Evolutionary conservation across 1,140 invertebrate genomes (phyloP).

Genomic region (Triops cancriformis): DNA sequence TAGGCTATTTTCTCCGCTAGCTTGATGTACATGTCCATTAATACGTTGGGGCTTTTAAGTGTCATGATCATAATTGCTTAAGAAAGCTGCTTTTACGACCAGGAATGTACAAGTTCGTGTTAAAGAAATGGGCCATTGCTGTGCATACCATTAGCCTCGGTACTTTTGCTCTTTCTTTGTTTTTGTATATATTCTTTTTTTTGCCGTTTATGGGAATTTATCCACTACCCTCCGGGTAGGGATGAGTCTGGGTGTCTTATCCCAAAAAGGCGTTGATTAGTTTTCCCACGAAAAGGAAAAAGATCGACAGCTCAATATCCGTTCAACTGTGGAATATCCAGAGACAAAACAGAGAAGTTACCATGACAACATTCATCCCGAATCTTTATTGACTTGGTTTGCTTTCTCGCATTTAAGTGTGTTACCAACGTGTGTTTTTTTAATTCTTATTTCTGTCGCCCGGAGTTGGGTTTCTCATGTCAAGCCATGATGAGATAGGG

Average conservation of each 20-base stretch:
- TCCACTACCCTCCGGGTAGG: background rate
- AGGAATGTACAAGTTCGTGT: background rate
- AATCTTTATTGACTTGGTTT: background rate
- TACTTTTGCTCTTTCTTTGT: too few relatives aligned
- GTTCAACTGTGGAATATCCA: background rate
- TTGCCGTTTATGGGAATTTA: too few relatives aligned
- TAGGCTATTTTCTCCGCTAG: background rate
- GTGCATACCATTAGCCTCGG: too few relatives aligned
- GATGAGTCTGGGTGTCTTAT: background rate
- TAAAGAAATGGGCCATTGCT: too few relatives aligned
- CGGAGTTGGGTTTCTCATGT: too few relatives aligned
- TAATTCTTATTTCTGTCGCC: background rate
- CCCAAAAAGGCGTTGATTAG: background rate
- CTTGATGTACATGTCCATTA: conserved; percentile 1
- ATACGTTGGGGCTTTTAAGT: background rate
- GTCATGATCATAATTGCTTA: background rate
- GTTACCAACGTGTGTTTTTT: background rate
- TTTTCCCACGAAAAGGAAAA: background rate
- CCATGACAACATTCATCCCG: background rate
- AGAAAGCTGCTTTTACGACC: background rate
- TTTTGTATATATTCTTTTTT: too few relatives aligned
- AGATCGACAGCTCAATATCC: background rate
- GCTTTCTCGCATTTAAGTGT: background rate
- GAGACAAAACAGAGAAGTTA: background rate
- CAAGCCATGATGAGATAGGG: too few relatives aligned